These are phyloP conservation scores for Sialis fuliginosa DNA, from an alignment of 2,888 invertebrate species.

Conservation along the genomic window DNA sequence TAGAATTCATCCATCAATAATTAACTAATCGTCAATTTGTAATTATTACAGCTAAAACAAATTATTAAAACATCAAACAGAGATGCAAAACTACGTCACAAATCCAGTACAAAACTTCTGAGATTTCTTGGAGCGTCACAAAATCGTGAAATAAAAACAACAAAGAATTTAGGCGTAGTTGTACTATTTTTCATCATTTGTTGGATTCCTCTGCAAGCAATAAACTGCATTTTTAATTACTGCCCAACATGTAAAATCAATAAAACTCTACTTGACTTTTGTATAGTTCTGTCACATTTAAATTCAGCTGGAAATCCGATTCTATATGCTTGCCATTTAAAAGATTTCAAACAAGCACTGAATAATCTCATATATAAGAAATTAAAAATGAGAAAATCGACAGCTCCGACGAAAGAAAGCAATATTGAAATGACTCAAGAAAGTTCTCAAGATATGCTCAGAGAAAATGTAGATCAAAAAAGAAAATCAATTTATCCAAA, in stretches of 20 bases:
- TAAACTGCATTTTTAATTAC: constrained; percentile 80
- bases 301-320: constrained; percentile 88
- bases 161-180: constrained; percentile 84
- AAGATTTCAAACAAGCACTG: constrained; percentile 66
- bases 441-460: too few relatives aligned
- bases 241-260: constrained; percentile 52
- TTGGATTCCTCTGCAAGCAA: constrained; percentile 89
- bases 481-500: too few relatives aligned
- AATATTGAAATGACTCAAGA: too few relatives aligned
- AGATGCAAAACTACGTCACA: constrained; percentile 66
- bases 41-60: too few relatives aligned
- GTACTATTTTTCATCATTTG: constrained; percentile 89
- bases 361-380: constrained; percentile 48
- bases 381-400: constrained; percentile 33
- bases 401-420: not conserved
- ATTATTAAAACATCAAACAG: constrained; percentile 18
- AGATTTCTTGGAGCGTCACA: constrained; percentile 66
- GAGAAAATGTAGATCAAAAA: too few relatives aligned
- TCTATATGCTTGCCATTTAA: constrained; percentile 81
- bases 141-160: constrained; percentile 77
- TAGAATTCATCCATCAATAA: too few relatives aligned
- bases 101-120: constrained; percentile 61
- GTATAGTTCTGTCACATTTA: constrained; percentile 82
- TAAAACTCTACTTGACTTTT: constrained; percentile 52
- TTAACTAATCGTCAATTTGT: too few relatives aligned